A percentile compares a stretch with the other conserved stretches of the same genome.
These are phyloP conservation scores for Myotis davidii DNA, from an alignment of 2,113 vertebrate genomes.

Conservation along the genomic window DNA sequence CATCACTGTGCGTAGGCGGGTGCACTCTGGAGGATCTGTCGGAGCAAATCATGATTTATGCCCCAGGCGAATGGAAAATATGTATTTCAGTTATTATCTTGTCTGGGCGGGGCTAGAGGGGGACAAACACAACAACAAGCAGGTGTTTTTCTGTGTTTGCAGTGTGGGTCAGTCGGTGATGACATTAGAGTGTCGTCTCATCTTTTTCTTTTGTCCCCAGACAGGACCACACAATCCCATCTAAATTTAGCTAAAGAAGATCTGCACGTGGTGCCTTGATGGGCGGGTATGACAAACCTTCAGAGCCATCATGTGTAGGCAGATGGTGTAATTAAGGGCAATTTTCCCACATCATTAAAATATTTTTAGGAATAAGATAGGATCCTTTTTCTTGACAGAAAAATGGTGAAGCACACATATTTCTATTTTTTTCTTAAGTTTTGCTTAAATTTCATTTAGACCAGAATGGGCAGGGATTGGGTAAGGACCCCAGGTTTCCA, in stretches of 20 bases:
- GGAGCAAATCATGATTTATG: not conserved
- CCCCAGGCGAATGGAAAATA: not conserved
- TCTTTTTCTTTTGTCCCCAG: not conserved
- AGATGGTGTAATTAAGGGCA: not conserved
- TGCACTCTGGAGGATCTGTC: not conserved
- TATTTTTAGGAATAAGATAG: not conserved
- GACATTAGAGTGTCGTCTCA: conserved; percentile 36
- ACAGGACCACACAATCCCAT: not conserved
- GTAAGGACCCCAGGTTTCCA: not conserved
- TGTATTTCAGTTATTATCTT: conserved; percentile 36
- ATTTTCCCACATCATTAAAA: not conserved
- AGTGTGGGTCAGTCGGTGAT: not conserved
- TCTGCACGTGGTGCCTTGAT: rapidly evolving
- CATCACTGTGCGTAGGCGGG: not conserved
- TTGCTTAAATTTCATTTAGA: not conserved
- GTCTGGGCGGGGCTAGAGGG: not conserved
- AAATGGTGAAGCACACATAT: not conserved
- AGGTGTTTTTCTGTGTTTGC: not conserved
- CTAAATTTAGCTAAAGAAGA: not conserved
- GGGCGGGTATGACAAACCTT: not conserved
- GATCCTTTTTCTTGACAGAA: not conserved
- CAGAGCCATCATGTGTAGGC: rapidly evolving
- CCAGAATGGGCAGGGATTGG: not conserved
- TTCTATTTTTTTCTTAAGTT: not conserved
- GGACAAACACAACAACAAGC: conserved; percentile 29